These are phyloP conservation scores for Digitonthophagus gazella DNA, from an alignment of 2,888 invertebrate species.

Conservation along the genomic window DNA sequence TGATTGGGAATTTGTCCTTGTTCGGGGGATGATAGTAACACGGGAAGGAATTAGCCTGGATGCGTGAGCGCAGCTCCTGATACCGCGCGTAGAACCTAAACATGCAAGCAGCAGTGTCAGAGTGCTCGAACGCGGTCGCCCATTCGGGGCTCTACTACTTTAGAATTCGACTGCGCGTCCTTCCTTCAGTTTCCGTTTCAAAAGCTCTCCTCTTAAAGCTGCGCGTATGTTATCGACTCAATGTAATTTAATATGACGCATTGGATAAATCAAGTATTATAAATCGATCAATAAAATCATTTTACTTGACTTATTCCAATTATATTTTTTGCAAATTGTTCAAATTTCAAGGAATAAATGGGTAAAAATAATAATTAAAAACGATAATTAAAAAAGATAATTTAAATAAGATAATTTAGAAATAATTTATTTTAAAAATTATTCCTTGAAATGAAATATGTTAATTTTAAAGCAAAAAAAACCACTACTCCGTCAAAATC, in stretches of 20 bases:
- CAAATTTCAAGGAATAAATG: background rate
- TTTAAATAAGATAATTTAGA: too few species aligned
- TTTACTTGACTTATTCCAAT: background rate
- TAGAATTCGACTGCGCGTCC: too few species aligned
- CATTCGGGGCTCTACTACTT: conserved; percentile 39
- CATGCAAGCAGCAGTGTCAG: conserved; percentile 46
- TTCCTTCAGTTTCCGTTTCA: too few species aligned
- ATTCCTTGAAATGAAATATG: conserved; percentile 7
- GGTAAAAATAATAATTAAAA: background rate
- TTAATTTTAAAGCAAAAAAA: conserved; percentile 11
- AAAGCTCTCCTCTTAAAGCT: too few species aligned
- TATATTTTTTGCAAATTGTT: background rate
- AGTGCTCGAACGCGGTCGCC: conserved; percentile 34
- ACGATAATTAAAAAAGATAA: too few species aligned
- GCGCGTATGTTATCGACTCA: too few species aligned
- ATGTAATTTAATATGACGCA: too few species aligned
- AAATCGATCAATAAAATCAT: too few species aligned
- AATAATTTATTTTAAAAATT: background rate
- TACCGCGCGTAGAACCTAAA: conserved; percentile 86
- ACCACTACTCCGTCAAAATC: conserved; percentile 17
- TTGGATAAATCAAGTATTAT: too few species aligned
- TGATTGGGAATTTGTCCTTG: conserved; percentile 42
- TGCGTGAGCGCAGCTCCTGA: conserved; percentile 83
- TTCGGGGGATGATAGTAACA: conserved; percentile 26
- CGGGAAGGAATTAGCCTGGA: conserved; percentile 79